phyloP scores from a whole-genome alignment of 2,888 invertebrate species.

The Gymnocheta viridis region DNA sequence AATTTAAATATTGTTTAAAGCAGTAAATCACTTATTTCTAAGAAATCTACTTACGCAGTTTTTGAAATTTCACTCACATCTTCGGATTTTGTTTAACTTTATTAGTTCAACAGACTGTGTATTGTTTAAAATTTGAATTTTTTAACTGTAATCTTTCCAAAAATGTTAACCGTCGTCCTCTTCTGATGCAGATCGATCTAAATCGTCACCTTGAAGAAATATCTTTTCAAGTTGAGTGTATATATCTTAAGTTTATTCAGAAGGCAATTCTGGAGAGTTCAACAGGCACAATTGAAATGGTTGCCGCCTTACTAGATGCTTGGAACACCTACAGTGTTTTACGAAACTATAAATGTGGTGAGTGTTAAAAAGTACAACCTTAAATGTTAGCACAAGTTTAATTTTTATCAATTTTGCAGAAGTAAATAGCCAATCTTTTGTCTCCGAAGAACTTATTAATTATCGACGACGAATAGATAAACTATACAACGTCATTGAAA shows the following conservation, averaged over 20 bases:
- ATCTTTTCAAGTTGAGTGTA: conserved; percentile 78
- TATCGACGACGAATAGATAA: conserved; percentile 77
- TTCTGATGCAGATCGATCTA: conserved; percentile 77
- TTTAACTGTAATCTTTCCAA: too few relatives aligned
- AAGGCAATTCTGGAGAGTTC: conserved; percentile 64
- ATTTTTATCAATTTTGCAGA: conserved; percentile 72
- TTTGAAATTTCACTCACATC: too few relatives aligned
- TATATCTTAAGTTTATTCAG: conserved; percentile 75
- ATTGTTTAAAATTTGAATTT: too few relatives aligned
- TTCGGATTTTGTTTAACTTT: too few relatives aligned
- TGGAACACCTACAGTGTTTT: conserved; percentile 78
- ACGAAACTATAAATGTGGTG: conserved; percentile 74
- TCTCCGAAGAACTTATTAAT: conserved; percentile 76
- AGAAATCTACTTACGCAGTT: too few relatives aligned
- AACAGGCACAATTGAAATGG: conserved; percentile 41
- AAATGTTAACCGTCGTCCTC: too few relatives aligned
- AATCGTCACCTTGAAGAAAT: conserved; percentile 87
- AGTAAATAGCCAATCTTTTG: conserved; percentile 71
- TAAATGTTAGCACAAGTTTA: background rate
- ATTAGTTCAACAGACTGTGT: too few relatives aligned
- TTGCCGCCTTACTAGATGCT: conserved; percentile 72
- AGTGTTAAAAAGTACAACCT: conserved; percentile 12
- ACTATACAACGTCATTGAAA: conserved; percentile 72
- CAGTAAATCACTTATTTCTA: too few relatives aligned
- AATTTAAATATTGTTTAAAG: too few relatives aligned